phyloP scores from a whole-genome alignment of 2,797 vertebrate species.

The Centropyge bicolor region DNA sequence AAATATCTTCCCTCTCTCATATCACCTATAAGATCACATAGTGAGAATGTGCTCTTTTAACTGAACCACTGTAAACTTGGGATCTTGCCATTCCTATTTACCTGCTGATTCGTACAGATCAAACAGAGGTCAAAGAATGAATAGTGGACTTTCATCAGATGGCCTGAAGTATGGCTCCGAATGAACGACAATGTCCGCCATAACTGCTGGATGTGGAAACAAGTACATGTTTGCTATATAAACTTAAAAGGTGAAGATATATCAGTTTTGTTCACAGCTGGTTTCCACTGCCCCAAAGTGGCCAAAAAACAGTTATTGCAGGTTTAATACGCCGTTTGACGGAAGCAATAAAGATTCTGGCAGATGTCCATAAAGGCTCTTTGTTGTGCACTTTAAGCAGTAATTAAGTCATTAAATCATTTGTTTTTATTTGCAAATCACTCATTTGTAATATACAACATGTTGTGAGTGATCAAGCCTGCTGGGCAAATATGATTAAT shows the following conservation, averaged over 20 bases:
- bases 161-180: neutral
- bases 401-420: slow-evolving; percentile 28
- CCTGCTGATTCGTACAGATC: neutral
- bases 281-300: neutral
- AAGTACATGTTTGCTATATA: neutral
- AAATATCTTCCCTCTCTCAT: slow-evolving; percentile 1
- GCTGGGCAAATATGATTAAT: slow-evolving; percentile 7
- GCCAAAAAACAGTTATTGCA: neutral
- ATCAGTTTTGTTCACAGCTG: neutral
- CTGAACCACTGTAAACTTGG: neutral
- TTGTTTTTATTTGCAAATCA: slow-evolving; percentile 16
- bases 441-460: neutral
- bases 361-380: neutral
- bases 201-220: neutral
- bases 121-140: neutral
- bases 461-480: slow-evolving; percentile 4
- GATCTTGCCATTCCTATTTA: neutral
- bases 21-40: neutral
- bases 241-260: neutral
- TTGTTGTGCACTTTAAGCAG: slow-evolving; percentile 7
- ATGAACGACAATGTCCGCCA: neutral
- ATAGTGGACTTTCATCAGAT: neutral
- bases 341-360: slow-evolving; percentile 6
- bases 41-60: slow-evolving; percentile 1
- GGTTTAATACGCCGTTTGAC: slow-evolving; percentile 16